phyloP scores from a whole-genome alignment of 2,888 invertebrate genomes.

The Ypsolopha sequella region DNA sequence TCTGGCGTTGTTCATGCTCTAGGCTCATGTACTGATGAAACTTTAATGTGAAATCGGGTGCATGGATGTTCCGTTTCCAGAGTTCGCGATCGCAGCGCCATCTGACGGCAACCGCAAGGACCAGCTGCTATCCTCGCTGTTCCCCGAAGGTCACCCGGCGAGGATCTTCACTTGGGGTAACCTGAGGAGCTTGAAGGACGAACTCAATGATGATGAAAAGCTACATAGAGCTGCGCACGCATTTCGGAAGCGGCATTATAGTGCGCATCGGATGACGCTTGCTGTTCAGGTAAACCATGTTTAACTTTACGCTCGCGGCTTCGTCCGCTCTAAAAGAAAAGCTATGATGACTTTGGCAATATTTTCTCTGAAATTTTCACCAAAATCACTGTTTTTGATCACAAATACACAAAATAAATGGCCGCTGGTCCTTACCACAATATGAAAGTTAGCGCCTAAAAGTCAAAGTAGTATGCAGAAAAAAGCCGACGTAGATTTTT shows the following conservation, averaged over 20 bases:
- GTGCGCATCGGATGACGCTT: conserved; percentile 89
- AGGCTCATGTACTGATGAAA: too few species aligned
- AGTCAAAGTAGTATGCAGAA: too few species aligned
- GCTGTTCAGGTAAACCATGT: conserved; percentile 76
- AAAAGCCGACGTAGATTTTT: too few species aligned
- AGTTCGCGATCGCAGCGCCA: conserved; percentile 85
- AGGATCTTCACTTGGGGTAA: conserved; percentile 90
- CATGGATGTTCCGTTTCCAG: conserved; percentile 37
- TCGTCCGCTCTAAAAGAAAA: too few species aligned
- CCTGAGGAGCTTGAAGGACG: conserved; percentile 77
- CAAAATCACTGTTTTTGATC: too few species aligned
- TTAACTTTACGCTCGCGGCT: background rate
- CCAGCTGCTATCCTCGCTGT: conserved; percentile 79
- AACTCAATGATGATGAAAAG: conserved; percentile 72
- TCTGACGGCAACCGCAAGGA: conserved; percentile 82
- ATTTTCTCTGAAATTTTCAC: background rate
- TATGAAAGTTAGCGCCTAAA: too few species aligned
- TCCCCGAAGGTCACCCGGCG: conserved; percentile 77
- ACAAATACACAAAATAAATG: too few species aligned
- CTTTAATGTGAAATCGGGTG: too few species aligned
- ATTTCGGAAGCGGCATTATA: conserved; percentile 84
- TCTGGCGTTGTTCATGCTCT: too few species aligned
- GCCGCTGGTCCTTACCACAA: too few species aligned
- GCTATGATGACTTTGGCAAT: too few species aligned
- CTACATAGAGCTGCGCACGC: conserved; percentile 79